Evolutionary conservation across 2,888 invertebrate species (phyloP), one percentile per base, ranked within the genome.

Genomic region (Eupithecia abbreviata): DNA sequence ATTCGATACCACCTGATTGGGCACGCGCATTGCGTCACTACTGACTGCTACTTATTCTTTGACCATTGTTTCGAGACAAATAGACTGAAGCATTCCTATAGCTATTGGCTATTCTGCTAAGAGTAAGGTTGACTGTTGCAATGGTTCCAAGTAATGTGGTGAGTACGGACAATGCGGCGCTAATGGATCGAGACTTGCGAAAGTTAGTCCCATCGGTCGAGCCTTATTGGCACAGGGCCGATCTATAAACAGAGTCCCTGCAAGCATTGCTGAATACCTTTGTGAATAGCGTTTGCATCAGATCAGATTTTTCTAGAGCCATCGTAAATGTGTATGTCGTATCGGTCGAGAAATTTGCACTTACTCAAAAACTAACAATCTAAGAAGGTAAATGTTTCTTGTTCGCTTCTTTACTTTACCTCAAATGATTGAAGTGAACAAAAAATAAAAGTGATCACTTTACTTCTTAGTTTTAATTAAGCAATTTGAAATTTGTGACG

Each of bases 21-120:
- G 83, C 87, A 88, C 85, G 87, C 84, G 82, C 81, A 79, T 89
- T 90, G 88, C 89, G 82, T 84, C 87, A 89, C 30, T 43, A 30
- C 18, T 45, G n/a, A 69, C 69, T 69, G 18, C 13, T 42, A 30
- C 51, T 71, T 74, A 70, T 62, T 74, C 65, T 71, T 70, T 66
- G 62, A 65, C 79, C 72, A 79, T 90, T 89, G 88, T 88, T 86
- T 86, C 83, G 79, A 80, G 83, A 79, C 87, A 88, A 90, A 85
- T 87, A 88, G 88, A 87, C 85, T 88, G 88, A 82, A 77, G 72
- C 66, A 70, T 43, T 10, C 18, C 6, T 67, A n/a, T 65, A 13
- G 30, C 55, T 73, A 43, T 65, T 73, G 65, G 18, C 15, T 76
- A 76, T 55, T 77, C 73, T 71, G 73, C 18, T 41, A 49, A 70